phyloP scores from a whole-genome alignment of 2,797 vertebrate genomes.

The Apogon talboti region DNA sequence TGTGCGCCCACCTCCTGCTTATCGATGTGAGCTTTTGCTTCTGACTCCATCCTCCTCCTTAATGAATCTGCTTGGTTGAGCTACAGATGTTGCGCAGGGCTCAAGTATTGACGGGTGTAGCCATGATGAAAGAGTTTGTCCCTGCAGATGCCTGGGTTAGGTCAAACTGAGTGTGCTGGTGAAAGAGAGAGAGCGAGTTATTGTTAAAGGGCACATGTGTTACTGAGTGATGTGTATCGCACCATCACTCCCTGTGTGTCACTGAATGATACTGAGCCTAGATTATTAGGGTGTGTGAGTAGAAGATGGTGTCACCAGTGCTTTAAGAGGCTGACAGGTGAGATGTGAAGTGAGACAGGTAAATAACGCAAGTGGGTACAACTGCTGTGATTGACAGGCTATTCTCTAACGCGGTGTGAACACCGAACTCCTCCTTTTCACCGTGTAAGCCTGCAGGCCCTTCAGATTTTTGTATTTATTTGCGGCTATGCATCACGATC shows the following conservation, averaged over 20 bases:
- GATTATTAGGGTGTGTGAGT: conserved; percentile 22
- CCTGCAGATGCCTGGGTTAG: conserved; percentile 34
- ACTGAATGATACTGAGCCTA: conserved; percentile 55
- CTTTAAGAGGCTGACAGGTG: conserved; percentile 52
- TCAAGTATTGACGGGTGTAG: conserved; percentile 51
- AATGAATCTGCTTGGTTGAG: conserved; percentile 67
- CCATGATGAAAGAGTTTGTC: conserved; percentile 52
- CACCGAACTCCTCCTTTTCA: conserved; percentile 15
- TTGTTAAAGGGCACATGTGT: conserved; percentile 27
- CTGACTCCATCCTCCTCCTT: conserved; percentile 51
- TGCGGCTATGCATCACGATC: conserved; percentile 66
- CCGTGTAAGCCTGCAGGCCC: conserved; percentile 25
- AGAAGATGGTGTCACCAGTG: conserved; percentile 37
- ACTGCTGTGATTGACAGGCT: conserved; percentile 30
- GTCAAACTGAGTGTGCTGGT: conserved; percentile 30
- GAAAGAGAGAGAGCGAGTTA: conserved; percentile 12
- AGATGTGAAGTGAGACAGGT: conserved; percentile 36
- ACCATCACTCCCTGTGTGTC: conserved; percentile 34
- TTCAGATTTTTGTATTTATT: conserved; percentile 58
- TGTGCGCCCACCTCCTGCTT: conserved; percentile 24
- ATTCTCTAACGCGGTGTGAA: conserved; percentile 15
- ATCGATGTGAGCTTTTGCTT: conserved; percentile 54
- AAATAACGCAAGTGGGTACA: conserved; percentile 30
- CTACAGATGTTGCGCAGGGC: conserved; percentile 56
- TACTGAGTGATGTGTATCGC: conserved; percentile 30